Percentiles rank a stretch among this genome's conserved stretches.
phyloP scores from a whole-genome alignment of 2,888 invertebrate species.

The Lasioglossum zephyrum region DNA sequence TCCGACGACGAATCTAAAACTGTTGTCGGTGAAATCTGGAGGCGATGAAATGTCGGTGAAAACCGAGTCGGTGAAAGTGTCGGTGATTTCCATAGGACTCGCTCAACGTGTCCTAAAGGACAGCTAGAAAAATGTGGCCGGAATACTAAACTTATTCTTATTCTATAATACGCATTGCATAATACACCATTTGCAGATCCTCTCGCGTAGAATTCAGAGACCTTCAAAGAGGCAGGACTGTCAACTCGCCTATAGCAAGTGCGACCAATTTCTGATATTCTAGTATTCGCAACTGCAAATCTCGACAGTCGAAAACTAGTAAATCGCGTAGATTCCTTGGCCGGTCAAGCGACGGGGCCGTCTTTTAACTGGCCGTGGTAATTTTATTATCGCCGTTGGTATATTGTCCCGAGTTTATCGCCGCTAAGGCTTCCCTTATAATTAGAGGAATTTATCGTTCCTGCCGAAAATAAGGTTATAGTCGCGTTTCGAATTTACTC shows the following conservation, averaged over 20 bases:
- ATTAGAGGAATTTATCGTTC: constrained; percentile 38
- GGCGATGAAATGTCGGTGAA: too few relatives aligned
- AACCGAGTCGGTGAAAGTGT: too few relatives aligned
- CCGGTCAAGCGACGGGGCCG: not conserved
- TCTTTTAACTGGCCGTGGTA: not conserved
- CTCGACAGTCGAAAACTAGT: not conserved
- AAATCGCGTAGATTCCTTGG: too few relatives aligned
- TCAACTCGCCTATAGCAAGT: not conserved
- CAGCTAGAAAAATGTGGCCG: too few relatives aligned
- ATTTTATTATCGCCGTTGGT: constrained; percentile 24
- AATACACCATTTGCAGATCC: not conserved
- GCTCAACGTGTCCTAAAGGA: too few relatives aligned
- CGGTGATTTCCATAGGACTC: too few relatives aligned
- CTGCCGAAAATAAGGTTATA: constrained; percentile 44
- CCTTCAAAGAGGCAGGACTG: not conserved
- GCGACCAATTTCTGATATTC: not conserved
- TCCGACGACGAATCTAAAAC: too few relatives aligned
- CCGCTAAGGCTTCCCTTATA: constrained; percentile 21
- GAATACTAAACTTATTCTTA: not conserved
- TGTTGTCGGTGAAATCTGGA: too few relatives aligned
- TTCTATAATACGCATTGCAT: not conserved
- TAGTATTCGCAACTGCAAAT: not conserved
- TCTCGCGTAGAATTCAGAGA: not conserved
- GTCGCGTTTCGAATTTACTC: constrained; percentile 42
- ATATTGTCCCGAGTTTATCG: constrained; percentile 36